phyloP scores from a whole-genome alignment of 2,113 vertebrate species.

The Vanacampus margaritifer region DNA sequence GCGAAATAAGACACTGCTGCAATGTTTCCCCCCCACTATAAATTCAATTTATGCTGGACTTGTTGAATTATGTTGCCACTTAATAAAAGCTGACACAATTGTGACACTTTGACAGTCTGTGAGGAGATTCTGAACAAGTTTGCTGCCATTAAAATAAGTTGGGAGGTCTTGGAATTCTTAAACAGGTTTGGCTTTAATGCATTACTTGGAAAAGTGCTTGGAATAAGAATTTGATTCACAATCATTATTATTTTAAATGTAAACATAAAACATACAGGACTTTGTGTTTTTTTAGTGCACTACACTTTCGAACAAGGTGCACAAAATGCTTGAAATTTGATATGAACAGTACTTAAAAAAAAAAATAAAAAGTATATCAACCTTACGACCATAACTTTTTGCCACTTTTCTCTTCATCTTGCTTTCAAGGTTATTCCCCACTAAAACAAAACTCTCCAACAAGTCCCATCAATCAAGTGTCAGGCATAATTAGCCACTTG shows the following conservation, averaged over 20 bases:
- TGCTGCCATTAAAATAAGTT: background rate
- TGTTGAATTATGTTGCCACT: slow-evolving; percentile 27
- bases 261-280: no score
- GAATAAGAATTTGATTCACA: background rate
- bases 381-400: background rate
- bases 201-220: background rate
- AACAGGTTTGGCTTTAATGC: background rate
- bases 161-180: background rate
- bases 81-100: slow-evolving; percentile 28
- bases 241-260: background rate
- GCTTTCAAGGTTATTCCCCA: background rate
- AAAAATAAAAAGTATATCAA: no score
- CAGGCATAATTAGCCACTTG: slow-evolving; percentile 41
- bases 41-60: slow-evolving; percentile 35
- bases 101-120: slow-evolving; percentile 28
- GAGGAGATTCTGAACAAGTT: slow-evolving; percentile 14
- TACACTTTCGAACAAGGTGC: no score
- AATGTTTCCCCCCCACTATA: background rate
- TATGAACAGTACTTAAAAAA: no score
- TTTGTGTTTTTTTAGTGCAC: no score
- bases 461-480: slow-evolving; percentile 21
- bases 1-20: background rate
- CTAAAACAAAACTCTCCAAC: background rate
- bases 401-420: background rate
- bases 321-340: no score